phyloP scores from a whole-genome alignment of 1,140 invertebrate genomes.

The Elymnias hypermnestra region DNA sequence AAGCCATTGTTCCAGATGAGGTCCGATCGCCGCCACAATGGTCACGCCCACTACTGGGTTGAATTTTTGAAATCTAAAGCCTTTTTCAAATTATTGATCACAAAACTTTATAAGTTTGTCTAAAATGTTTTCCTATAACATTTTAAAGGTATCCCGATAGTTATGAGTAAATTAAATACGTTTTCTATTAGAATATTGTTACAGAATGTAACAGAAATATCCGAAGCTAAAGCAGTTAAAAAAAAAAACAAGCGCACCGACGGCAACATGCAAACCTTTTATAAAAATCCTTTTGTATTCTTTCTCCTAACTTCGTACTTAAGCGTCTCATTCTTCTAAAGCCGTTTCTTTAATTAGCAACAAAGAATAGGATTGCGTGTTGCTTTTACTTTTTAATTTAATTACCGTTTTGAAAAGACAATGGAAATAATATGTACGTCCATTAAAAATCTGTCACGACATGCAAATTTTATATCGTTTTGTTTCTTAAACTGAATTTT shows the following conservation, averaged over 20 bases:
- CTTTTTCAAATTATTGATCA: no score
- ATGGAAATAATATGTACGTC: conserved; percentile 61
- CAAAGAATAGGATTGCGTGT: conserved; percentile 67
- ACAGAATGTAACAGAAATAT: background rate
- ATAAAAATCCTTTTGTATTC: conserved; percentile 48
- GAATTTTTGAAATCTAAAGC: no score
- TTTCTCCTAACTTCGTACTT: conserved; percentile 67
- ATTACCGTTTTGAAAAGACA: conserved; percentile 57
- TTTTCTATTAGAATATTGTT: background rate
- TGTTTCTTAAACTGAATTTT: no score
- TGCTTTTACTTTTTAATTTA: conserved; percentile 70
- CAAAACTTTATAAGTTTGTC: no score
- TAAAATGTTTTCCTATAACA: no score
- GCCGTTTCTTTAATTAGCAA: conserved; percentile 68
- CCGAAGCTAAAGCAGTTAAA: conserved; percentile 5
- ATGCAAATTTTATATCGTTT: conserved; percentile 37
- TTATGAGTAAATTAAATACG: no score
- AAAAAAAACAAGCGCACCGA: conserved; percentile 44
- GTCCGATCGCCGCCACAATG: no score
- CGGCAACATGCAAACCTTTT: conserved; percentile 49
- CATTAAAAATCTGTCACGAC: conserved; percentile 50
- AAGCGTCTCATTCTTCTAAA: conserved; percentile 52
- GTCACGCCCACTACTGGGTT: no score
- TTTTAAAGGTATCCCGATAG: no score
- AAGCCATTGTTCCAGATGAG: no score